phyloP scores from a whole-genome alignment of 2,797 vertebrate species.

The Acipenser oxyrinchus region DNA sequence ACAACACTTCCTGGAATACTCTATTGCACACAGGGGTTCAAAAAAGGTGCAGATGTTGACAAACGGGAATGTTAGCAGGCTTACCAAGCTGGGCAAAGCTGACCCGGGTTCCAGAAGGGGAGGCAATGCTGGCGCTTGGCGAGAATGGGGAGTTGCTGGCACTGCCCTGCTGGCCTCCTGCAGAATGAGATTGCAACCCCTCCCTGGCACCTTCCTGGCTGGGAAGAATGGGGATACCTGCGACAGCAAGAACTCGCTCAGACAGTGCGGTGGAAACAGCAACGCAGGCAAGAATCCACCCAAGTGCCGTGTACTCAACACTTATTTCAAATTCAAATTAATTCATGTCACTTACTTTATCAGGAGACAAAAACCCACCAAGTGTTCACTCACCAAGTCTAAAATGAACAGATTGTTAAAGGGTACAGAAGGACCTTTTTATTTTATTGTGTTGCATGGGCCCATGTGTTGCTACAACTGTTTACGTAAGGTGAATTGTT shows the following conservation, averaged over 20 bases:
- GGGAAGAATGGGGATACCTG: conserved; percentile 83
- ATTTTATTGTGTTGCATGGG: no score
- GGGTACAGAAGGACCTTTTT: no score
- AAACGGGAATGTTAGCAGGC: conserved; percentile 21
- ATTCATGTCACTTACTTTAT: no score
- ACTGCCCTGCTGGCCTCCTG: conserved; percentile 85
- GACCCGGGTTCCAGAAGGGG: conserved; percentile 87
- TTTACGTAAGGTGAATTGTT: no score
- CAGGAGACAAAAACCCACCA: not conserved
- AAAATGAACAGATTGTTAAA: no score
- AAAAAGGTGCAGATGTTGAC: conserved; percentile 8
- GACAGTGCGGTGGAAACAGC: not conserved
- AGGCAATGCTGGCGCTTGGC: conserved; percentile 86
- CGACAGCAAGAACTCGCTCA: conserved; percentile 20
- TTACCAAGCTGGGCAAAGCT: conserved; percentile 90
- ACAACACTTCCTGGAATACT: no score
- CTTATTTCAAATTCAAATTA: no score
- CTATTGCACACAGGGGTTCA: not conserved
- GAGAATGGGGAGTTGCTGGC: conserved; percentile 86
- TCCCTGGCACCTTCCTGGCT: conserved; percentile 90
- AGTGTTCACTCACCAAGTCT: no score
- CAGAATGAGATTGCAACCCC: conserved; percentile 92
- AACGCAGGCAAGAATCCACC: not conserved
- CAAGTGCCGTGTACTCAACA: no score
- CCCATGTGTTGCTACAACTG: no score